These are phyloP conservation scores for Morone saxatilis DNA, from an alignment of 2,113 vertebrate genomes.

Conservation along the genomic window DNA sequence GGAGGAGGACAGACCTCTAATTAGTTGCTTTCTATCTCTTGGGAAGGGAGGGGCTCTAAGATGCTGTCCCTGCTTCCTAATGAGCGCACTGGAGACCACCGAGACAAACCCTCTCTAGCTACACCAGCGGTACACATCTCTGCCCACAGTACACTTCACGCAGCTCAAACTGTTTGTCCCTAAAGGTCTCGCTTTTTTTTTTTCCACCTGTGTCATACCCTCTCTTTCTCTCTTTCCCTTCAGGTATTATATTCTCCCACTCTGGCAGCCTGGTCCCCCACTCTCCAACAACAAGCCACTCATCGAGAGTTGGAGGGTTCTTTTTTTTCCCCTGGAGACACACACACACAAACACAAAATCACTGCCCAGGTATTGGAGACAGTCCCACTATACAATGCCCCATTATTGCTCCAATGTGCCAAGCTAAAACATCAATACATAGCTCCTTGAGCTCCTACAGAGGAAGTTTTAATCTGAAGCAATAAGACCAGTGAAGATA, in stretches of 20 bases:
- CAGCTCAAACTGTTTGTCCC: constrained; percentile 65
- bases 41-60: constrained; percentile 67
- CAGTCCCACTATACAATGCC: constrained; percentile 42
- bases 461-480: constrained; percentile 62
- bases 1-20: constrained; percentile 76
- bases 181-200: constrained; percentile 42
- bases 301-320: constrained; percentile 24
- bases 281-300: constrained; percentile 49
- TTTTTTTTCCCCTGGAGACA: constrained; percentile 18
- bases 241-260: constrained; percentile 28
- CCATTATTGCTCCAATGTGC: constrained; percentile 49
- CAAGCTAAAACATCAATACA: constrained; percentile 49
- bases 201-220: constrained; percentile 26
- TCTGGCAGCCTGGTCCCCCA: constrained; percentile 16
- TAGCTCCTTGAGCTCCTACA: constrained; percentile 42
- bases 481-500: constrained; percentile 55
- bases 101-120: constrained; percentile 53
- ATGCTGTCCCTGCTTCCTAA: constrained; percentile 75
- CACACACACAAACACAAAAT: constrained; percentile 30
- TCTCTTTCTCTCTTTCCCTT: constrained; percentile 26
- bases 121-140: constrained; percentile 42
- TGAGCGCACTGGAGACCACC: constrained; percentile 80
- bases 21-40: constrained; percentile 75
- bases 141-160: constrained; percentile 39
- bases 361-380: constrained; percentile 44